Base-by-base conservation (phyloP, 92 coral and sea anemone species). In the Zoanthus gigantus region DNA sequence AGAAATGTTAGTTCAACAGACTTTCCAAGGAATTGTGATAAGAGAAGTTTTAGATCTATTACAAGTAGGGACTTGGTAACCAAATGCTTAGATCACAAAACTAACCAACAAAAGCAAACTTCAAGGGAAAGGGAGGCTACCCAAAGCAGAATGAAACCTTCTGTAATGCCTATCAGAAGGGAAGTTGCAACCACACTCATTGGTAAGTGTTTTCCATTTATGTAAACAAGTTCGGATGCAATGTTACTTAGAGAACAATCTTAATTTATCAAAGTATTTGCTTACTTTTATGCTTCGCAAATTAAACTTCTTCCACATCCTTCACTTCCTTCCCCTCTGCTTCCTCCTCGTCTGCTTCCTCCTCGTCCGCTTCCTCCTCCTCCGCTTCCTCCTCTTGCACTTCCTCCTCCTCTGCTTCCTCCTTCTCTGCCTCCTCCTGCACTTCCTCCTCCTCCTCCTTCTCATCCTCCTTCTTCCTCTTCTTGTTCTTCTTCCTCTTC, bases 151-250 rank as follows among this genome's bases (percentile, higher is more conserved):
- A 0, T 68, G 73, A 63, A 74, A 48, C 61, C 85, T 9, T 45
- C 23, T 44, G 73, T 80, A 8, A 74, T 63, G 47, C 85, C 85
- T 63, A 11, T 66, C 14, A 80, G 54, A 9, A 44, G 58, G 18
- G 34, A 42, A 30, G 61, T 9, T 44, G 6, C 74, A 5, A 66
- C 58, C 5, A 11, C 28, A 18, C 7, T 12, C 29, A 32, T 4
- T 66, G 85, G 85, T 80, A 65, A 5, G 83, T 15, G 54, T 23
- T 34, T 3, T 34, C 42, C 42, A 34, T 34, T 34, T 34, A 34
- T 34, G 42, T 34, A 34, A 34, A 34, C 42, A 1, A 34, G 2
- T 1, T 34, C 42, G 1, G 42, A 34, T 34, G 42, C 42, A 34
- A 34, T 34, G 42, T 34, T 34, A 34, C 42, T 1, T 3, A 3